Evolutionary conservation across 2,113 vertebrate genomes (phyloP), one percentile per base, ranked within the genome.

Genomic region (Myotis yumanensis): DNA sequence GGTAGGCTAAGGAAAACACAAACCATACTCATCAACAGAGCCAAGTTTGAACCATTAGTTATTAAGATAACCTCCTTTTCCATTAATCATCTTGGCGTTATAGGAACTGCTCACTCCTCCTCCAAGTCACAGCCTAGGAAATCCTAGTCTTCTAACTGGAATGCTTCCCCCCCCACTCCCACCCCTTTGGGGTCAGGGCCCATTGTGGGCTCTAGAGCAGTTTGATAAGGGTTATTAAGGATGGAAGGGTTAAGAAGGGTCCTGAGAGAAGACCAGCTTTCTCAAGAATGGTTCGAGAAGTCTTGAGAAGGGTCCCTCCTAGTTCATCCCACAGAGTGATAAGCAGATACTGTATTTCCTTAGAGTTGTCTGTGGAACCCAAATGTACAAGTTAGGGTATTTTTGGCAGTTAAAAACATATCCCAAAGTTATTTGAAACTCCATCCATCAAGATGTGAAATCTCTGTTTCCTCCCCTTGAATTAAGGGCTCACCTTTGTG

Each of bases 221-320:
- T 83, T 66, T 72, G 62, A 54, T 86, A 46, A 66, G 9, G 18
- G 57, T 68, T 76, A 57, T 48, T 46, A 84, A 84, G n/a, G 43
- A 68, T 73, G 59, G 6, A 85, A 76, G 35, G 30, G 32, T 75
- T 80, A 68, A 46, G 57, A 75, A 83, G 40, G 7, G 5, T 62
- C 93, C 89, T 94, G 64, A 86, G 54, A 37, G 82, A 64, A 90
- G 15, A 54, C 51, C 57, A 84, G 4, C 23, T 93, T 84, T 76
- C 77, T 35, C 32, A 37, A 83, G 32, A 32, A 80, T 62, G 20
- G 12, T 57, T 11, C 32, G n/a, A 73, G n/a, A 72, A 57, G 30
- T 80, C 68, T 82, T 66, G 28, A 2, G 68, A 30, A 16, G 64
- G 22, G 5, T 40, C 11, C 28, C 10, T 93, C 28, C 43, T 5